These are phyloP conservation scores for Noctuana brunneofusca DNA, from an alignment of 2,888 invertebrate species.

Conservation along the genomic window DNA sequence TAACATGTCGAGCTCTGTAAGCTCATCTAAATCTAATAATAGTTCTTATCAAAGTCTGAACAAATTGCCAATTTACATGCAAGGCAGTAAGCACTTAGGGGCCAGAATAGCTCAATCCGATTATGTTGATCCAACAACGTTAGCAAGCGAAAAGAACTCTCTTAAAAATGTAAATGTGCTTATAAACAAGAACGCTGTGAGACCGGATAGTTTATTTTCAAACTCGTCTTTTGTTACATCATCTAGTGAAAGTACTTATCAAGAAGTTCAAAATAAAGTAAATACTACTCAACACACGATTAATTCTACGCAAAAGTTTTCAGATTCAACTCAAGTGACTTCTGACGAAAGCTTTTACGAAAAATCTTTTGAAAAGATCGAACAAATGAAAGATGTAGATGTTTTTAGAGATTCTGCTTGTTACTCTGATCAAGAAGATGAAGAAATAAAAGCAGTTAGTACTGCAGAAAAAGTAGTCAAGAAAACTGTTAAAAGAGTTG, in stretches of 20 bases:
- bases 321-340: constrained; percentile 46
- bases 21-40: constrained; percentile 61
- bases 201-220: constrained; percentile 82
- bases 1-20: constrained; percentile 54
- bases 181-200: constrained; percentile 83
- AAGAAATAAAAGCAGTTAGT: constrained; percentile 54
- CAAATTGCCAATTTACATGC: constrained; percentile 85
- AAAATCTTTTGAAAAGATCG: constrained; percentile 88
- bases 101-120: constrained; percentile 94
- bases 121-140: constrained; percentile 91
- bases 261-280: constrained; percentile 54
- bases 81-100: constrained; percentile 91
- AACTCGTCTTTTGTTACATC: constrained; percentile 82
- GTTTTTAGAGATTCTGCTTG: constrained; percentile 92
- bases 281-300: constrained; percentile 36
- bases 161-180: constrained; percentile 82
- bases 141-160: constrained; percentile 78
- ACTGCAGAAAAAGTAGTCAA: constrained; percentile 46
- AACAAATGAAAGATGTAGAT: constrained; percentile 86
- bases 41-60: constrained; percentile 71
- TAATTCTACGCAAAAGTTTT: constrained; percentile 34
- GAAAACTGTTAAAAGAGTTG: constrained; percentile 57
- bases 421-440: constrained; percentile 89
- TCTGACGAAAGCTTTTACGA: constrained; percentile 89
- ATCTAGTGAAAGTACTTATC: constrained; percentile 78